phyloP scores from a whole-genome alignment of 2,113 vertebrate species.

The Myrmecophaga tridactyla region DNA sequence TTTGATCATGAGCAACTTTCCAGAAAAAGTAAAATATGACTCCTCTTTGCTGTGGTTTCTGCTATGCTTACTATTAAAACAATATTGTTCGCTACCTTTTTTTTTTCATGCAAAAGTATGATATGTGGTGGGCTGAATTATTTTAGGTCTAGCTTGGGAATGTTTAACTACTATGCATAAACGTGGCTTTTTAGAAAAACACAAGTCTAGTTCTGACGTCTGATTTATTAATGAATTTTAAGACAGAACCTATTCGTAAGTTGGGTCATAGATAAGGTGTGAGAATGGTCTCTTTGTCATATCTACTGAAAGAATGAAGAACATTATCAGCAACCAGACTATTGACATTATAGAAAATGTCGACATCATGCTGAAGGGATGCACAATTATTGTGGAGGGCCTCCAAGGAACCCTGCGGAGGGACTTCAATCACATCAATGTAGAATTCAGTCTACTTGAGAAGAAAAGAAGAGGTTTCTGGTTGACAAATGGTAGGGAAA shows the following conservation, averaged over 20 bases:
- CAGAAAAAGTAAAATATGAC: slow-evolving; percentile 13
- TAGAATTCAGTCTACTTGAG: no score
- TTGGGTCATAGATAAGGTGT: background rate
- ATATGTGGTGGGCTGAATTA: background rate
- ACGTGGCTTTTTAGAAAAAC: background rate
- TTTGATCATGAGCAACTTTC: slow-evolving; percentile 46
- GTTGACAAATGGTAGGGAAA: no score
- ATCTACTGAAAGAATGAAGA: no score
- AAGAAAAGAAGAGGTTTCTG: no score
- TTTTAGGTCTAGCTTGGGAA: slow-evolving; percentile 41
- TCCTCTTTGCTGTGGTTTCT: slow-evolving; percentile 18
- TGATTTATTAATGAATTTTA: background rate
- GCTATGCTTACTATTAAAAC: slow-evolving; percentile 36
- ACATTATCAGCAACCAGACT: no score
- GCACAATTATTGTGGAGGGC: no score
- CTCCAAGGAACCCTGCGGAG: no score
- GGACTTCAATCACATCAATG: no score
- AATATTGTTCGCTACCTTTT: background rate
- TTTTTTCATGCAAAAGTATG: background rate
- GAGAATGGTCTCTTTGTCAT: background rate
- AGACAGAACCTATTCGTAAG: background rate
- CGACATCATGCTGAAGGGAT: no score
- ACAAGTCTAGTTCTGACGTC: background rate
- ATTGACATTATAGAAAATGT: no score
- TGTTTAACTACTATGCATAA: background rate